Conservation (phyloP, 2,113 vertebrate genomes). For the Sturnira hondurensis region DNA sequence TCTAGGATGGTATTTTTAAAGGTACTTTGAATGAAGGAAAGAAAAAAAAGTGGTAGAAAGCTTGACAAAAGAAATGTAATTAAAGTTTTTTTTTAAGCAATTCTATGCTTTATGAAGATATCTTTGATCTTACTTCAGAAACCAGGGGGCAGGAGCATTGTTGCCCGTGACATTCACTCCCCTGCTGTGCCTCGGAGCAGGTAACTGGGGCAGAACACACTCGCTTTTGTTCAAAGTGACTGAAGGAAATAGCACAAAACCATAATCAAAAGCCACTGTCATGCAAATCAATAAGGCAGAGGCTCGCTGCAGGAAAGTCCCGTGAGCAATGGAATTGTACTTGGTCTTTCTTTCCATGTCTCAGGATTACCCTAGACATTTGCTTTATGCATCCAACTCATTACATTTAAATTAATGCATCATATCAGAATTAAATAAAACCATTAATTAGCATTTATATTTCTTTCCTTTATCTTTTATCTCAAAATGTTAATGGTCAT, state of each 20-base stretch:
- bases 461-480: conserved; percentile 37
- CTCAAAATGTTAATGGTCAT: conserved; percentile 43
- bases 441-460: conserved; percentile 49
- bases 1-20: conserved; percentile 61
- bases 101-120: conserved; percentile 58
- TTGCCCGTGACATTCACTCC: background rate
- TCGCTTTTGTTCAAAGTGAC: conserved; percentile 58
- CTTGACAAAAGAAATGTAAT: conserved; percentile 71
- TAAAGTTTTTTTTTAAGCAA: conserved; percentile 45
- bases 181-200: background rate
- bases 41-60: conserved; percentile 66
- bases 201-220: conserved; percentile 20
- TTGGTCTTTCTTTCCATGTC: conserved; percentile 24
- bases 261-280: conserved; percentile 57
- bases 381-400: conserved; percentile 30
- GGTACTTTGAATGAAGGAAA: conserved; percentile 62
- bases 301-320: conserved; percentile 21
- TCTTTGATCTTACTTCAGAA: conserved; percentile 67
- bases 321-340: conserved; percentile 4
- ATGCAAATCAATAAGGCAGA: conserved; percentile 61
- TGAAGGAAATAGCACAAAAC: conserved; percentile 34
- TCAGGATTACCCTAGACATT: conserved; percentile 23
- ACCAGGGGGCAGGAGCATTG: conserved; percentile 11
- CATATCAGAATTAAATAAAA: conserved; percentile 46
- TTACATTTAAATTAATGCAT: conserved; percentile 59